Percentiles rank a stretch among this genome's conserved stretches.
Conservation (phyloP, 2,113 vertebrate genomes). For the Pagrus major region DNA sequence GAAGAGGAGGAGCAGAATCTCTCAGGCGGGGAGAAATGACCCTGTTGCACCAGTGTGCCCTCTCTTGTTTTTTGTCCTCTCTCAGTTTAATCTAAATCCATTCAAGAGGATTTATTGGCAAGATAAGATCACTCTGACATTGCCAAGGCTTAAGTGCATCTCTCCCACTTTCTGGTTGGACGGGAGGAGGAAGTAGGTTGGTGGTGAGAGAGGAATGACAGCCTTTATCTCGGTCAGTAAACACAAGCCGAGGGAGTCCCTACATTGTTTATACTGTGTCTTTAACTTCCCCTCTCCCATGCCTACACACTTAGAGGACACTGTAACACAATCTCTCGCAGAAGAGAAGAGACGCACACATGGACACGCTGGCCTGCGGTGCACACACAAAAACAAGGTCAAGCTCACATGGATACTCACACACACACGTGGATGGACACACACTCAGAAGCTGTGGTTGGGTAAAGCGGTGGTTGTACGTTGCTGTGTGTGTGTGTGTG, state of each 20-base stretch:
- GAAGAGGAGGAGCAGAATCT: constrained; percentile 18
- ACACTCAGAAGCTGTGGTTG: constrained; percentile 41
- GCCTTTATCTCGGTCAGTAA: constrained; percentile 77
- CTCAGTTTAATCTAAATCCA: constrained; percentile 61
- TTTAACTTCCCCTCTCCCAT: constrained; percentile 38
- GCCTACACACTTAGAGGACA: constrained; percentile 40
- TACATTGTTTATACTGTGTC: constrained; percentile 63
- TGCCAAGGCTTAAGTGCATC: constrained; percentile 69
- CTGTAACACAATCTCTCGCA: constrained; percentile 33
- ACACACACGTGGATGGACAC: background rate
- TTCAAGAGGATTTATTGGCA: constrained; percentile 69
- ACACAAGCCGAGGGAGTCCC: constrained; percentile 69
- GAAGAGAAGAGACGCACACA: constrained; percentile 8
- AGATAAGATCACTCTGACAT: constrained; percentile 66
- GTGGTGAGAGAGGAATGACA: constrained; percentile 63
- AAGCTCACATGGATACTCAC: constrained; percentile 16
- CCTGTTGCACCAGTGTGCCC: constrained; percentile 45
- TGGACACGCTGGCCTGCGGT: constrained; percentile 7
- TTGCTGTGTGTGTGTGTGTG: constrained; percentile 13
- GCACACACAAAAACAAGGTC: constrained; percentile 33
- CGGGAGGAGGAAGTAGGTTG: constrained; percentile 63
- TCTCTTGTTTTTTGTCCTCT: constrained; percentile 19
- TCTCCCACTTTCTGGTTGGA: constrained; percentile 43
- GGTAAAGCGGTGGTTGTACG: constrained; percentile 16
- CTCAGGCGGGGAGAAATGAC: constrained; percentile 16